Conservation (phyloP, 1,140 invertebrate species). For the Tribolium madens region DNA sequence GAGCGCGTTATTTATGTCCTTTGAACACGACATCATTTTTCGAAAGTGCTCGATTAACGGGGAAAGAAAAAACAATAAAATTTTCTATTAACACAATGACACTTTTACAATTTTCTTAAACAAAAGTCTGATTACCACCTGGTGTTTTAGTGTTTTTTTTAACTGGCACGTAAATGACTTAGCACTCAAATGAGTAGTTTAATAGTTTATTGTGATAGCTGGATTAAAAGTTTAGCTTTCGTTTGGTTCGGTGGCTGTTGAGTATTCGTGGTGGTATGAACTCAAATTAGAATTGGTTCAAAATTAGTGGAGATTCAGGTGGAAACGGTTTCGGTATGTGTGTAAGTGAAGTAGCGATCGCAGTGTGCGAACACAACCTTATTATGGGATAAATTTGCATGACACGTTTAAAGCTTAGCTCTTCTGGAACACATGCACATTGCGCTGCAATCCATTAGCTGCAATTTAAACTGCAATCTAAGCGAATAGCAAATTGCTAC, state of each 20-base stretch:
- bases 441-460: conserved; percentile 50
- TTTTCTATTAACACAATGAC: too few species aligned
- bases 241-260: neutral
- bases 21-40: neutral
- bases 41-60: neutral
- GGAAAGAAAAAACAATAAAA: neutral
- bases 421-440: conserved; percentile 19
- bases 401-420: conserved; percentile 24
- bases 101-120: too few species aligned
- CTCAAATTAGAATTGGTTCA: neutral
- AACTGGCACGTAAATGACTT: too few species aligned
- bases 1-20: neutral
- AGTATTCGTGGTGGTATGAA: neutral
- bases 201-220: too few species aligned
- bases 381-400: conserved; percentile 42
- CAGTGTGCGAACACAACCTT: neutral
- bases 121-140: too few species aligned
- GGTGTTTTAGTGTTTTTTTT: too few species aligned
- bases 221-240: too few species aligned
- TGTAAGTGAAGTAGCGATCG: neutral
- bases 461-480: conserved; percentile 55
- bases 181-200: too few species aligned
- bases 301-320: conserved; percentile 1
- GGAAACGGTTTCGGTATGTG: neutral
- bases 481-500: conserved; percentile 51